These are phyloP conservation scores for Amblyopsis rosae DNA, from an alignment of 2,113 vertebrate genomes.

Conservation along the genomic window DNA sequence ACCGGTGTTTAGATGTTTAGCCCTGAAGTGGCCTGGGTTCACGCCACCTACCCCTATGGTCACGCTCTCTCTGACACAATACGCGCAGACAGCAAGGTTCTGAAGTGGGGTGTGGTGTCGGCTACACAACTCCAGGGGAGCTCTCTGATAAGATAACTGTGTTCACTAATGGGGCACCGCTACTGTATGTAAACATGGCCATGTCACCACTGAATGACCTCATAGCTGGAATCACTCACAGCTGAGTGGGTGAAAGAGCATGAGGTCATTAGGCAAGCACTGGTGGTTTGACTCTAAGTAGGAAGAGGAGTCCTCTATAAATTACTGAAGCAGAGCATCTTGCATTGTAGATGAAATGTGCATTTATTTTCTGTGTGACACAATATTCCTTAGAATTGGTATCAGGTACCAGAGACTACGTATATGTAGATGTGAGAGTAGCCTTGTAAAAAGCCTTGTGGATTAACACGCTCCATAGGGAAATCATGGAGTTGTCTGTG, in stretches of 20 bases:
- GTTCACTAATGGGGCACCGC: conserved; percentile 46
- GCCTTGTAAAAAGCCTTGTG: conserved; percentile 19
- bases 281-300: conserved; percentile 36
- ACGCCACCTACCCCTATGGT: conserved; percentile 52
- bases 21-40: conserved; percentile 52
- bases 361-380: conserved; percentile 17
- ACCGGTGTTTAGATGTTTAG: conserved; percentile 67
- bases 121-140: conserved; percentile 53
- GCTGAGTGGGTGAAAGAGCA: too few species aligned
- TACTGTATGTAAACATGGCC: conserved; percentile 50
- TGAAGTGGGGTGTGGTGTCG: conserved; percentile 42
- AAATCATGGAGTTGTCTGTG: conserved; percentile 62
- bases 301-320: conserved; percentile 3
- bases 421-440: conserved; percentile 32
- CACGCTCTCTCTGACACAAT: conserved; percentile 34
- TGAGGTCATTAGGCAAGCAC: conserved; percentile 23
- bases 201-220: conserved; percentile 24
- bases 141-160: conserved; percentile 74
- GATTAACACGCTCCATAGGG: conserved; percentile 50
- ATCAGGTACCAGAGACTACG: conserved; percentile 12
- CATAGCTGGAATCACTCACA: not conserved
- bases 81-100: conserved; percentile 53
- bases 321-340: not conserved
- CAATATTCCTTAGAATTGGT: not conserved
- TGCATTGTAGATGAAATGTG: not conserved